Percentiles rank a stretch among this genome's conserved stretches.
Evolutionary conservation across 35 echinoderm and acorn worm genomes (phyloP).

Genomic region (Holothuria glaberrima): DNA sequence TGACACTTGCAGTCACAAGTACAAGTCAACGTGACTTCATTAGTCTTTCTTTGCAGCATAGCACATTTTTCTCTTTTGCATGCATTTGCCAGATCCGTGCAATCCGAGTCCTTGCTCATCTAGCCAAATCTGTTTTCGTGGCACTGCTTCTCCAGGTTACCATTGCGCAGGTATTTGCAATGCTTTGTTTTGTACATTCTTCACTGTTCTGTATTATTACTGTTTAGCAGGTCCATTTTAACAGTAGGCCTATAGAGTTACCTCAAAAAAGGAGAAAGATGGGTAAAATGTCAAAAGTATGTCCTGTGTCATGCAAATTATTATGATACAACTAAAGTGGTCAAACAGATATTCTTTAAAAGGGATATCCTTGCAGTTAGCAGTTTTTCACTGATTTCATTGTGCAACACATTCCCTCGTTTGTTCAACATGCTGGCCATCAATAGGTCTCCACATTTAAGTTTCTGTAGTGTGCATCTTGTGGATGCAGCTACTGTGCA

Average conservation of each 20-base stretch:
- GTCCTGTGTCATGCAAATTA: not conserved
- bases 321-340: not conserved
- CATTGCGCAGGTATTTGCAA: not conserved
- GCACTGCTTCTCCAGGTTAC: slow-evolving; percentile 13
- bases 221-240: too few relatives aligned
- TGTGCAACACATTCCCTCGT: not conserved
- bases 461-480: too few relatives aligned
- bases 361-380: not conserved
- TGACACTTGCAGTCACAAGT: too few relatives aligned
- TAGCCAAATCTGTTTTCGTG: slow-evolving; percentile 8
- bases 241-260: not conserved
- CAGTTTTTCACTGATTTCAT: not conserved
- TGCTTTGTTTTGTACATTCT: not conserved
- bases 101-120: slow-evolving; percentile 4
- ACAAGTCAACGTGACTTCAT: not conserved
- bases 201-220: not conserved
- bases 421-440: not conserved
- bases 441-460: not conserved
- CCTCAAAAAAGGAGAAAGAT: not conserved
- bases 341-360: not conserved
- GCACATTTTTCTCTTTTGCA: not conserved
- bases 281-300: not conserved
- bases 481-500: too few relatives aligned
- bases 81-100: slow-evolving; percentile 10
- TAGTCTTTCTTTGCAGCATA: not conserved